These are phyloP conservation scores for Antitype chi DNA, from an alignment of 2,888 invertebrate species.

Conservation along the genomic window DNA sequence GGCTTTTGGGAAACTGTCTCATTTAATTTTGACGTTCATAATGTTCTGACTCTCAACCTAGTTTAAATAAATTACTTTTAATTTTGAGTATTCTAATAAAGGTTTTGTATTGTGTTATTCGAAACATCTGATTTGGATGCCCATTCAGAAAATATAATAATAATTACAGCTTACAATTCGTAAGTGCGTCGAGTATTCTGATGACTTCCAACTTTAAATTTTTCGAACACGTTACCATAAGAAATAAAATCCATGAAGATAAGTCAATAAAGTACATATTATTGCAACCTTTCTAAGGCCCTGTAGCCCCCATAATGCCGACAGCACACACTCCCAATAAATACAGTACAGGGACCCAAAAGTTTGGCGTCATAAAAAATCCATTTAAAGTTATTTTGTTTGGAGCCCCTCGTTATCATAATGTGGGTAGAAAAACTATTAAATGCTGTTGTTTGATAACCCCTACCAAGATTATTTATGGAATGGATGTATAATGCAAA, in stretches of 20 bases:
- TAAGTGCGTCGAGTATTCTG: not conserved
- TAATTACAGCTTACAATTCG: not conserved
- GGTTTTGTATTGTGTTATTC: not conserved
- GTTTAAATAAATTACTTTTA: no score
- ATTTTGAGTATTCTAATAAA: no score
- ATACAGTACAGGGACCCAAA: conserved; percentile 66
- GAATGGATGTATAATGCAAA: conserved; percentile 34
- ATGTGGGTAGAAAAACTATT: conserved; percentile 60
- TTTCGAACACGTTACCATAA: not conserved
- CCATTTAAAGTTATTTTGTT: conserved; percentile 68
- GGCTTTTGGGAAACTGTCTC: no score
- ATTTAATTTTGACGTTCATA: no score
- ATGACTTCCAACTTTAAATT: not conserved
- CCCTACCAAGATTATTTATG: conserved; percentile 38
- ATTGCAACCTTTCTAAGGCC: conserved; percentile 6
- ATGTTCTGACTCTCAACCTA: no score
- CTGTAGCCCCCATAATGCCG: conserved; percentile 15
- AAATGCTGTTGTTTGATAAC: conserved; percentile 52
- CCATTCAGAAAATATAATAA: not conserved
- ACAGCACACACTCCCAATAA: conserved; percentile 57
- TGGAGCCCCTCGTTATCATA: conserved; percentile 59
- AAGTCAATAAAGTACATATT: conserved; percentile 7
- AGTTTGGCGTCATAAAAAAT: conserved; percentile 68
- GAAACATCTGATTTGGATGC: not conserved
- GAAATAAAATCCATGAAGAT: not conserved